These are phyloP conservation scores for Syrmaticus mikado DNA, from an alignment of 2,113 vertebrate species.

Conservation along the genomic window DNA sequence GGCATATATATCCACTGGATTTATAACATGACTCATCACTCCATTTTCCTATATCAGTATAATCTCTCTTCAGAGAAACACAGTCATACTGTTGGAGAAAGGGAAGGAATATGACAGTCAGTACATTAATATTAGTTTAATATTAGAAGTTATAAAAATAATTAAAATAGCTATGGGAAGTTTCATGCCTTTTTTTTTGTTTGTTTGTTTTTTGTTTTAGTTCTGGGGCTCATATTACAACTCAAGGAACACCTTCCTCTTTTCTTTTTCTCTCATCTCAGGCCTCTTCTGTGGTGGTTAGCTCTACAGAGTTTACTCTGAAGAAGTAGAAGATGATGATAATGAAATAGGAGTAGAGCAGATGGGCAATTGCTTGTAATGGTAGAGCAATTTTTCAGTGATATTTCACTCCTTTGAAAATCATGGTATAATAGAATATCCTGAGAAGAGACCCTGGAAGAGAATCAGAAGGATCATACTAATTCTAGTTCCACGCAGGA, in stretches of 20 bases:
- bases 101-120: not conserved
- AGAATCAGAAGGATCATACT: not conserved
- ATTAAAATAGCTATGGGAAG: not conserved
- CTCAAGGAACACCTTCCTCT: not conserved
- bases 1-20: conserved; percentile 13
- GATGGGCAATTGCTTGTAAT: not conserved
- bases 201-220: not conserved
- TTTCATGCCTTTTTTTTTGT: not conserved
- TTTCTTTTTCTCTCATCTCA: not conserved
- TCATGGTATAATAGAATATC: not conserved
- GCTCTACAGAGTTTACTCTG: not conserved
- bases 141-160: not conserved
- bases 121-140: not conserved
- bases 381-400: not conserved
- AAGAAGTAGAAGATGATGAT: not conserved
- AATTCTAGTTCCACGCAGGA: too few species aligned
- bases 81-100: conserved; percentile 46
- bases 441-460: not conserved
- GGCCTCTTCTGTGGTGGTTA: not conserved
- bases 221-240: not conserved
- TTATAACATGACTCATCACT: not conserved
- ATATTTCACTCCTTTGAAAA: not conserved
- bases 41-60: conserved; percentile 44
- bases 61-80: conserved; percentile 42
- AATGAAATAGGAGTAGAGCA: not conserved